Percentiles rank a stretch among this genome's conserved stretches.
These are phyloP conservation scores for Spatula clypeata DNA, from an alignment of 2,797 vertebrate genomes.

Conservation along the genomic window DNA sequence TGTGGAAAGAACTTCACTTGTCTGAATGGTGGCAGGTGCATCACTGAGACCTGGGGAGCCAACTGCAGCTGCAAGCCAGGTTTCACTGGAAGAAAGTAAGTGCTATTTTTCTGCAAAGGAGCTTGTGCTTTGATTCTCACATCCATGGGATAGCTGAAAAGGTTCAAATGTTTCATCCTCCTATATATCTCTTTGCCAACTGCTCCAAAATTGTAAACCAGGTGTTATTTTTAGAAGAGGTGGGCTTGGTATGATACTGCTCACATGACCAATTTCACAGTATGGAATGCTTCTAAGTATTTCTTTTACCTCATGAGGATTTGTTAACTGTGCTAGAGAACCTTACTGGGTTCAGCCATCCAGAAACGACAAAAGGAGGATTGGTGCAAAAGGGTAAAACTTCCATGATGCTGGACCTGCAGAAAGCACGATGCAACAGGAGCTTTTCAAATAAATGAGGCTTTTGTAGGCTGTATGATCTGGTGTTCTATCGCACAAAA, in stretches of 20 bases:
- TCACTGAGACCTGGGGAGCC: constrained; percentile 84
- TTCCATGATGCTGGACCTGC: neutral
- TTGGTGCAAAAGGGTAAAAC: neutral
- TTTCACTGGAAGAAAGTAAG: constrained; percentile 90
- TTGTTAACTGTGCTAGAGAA: neutral
- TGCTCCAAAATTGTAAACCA: neutral
- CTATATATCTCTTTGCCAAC: neutral
- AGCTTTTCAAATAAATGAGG: neutral
- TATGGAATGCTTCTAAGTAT: accelerated
- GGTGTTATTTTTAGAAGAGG: neutral
- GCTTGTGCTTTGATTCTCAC: accelerated
- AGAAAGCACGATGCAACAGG: neutral
- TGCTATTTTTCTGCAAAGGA: neutral
- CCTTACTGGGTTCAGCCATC: neutral
- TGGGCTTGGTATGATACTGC: neutral
- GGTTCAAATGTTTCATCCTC: neutral
- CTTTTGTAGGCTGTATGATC: neutral
- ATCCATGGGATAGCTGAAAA: neutral
- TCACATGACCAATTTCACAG: neutral
- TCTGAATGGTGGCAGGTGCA: constrained; percentile 86
- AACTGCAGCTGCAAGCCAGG: constrained; percentile 94
- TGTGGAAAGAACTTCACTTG: constrained; percentile 89
- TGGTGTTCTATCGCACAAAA: neutral
- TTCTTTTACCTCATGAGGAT: neutral
- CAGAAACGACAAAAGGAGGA: neutral